phyloP scores from a whole-genome alignment of 2,113 vertebrate genomes.

The Gallinago paraguaiae region DNA sequence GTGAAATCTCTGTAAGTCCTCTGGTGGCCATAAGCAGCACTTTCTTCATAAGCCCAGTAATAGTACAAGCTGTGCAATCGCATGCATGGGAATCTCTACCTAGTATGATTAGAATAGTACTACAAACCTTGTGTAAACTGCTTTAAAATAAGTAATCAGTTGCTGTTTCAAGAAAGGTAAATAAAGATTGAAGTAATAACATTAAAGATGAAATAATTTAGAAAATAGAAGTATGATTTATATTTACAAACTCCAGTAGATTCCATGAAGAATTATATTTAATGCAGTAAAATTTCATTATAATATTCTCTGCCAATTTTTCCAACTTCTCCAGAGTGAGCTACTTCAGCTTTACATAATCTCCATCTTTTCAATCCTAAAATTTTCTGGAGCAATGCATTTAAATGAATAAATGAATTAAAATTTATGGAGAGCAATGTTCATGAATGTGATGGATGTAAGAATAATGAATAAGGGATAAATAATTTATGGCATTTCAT shows the following conservation, averaged over 20 bases:
- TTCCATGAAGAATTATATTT: background rate
- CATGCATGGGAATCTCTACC: background rate
- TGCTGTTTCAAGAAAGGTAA: background rate
- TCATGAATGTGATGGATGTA: constrained; percentile 14
- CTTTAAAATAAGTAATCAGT: background rate
- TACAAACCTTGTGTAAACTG: background rate
- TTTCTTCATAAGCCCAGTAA: background rate
- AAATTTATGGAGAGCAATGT: constrained; percentile 27
- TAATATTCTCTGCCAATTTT: background rate
- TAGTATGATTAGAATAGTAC: background rate
- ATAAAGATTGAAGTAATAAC: background rate
- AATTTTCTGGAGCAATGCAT: background rate
- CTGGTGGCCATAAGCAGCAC: background rate
- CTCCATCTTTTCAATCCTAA: background rate
- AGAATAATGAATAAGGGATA: constrained; percentile 30
- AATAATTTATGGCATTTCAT: constrained; percentile 50
- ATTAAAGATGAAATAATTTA: background rate
- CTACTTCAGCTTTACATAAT: background rate
- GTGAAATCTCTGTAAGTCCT: background rate
- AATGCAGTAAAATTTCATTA: background rate
- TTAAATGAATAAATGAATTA: constrained; percentile 24
- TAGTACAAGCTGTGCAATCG: background rate
- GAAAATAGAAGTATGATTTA: background rate
- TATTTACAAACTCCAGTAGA: background rate
- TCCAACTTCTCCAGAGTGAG: background rate